Conservation (phyloP, 2,888 invertebrate genomes). For the Brenthis daphne region DNA sequence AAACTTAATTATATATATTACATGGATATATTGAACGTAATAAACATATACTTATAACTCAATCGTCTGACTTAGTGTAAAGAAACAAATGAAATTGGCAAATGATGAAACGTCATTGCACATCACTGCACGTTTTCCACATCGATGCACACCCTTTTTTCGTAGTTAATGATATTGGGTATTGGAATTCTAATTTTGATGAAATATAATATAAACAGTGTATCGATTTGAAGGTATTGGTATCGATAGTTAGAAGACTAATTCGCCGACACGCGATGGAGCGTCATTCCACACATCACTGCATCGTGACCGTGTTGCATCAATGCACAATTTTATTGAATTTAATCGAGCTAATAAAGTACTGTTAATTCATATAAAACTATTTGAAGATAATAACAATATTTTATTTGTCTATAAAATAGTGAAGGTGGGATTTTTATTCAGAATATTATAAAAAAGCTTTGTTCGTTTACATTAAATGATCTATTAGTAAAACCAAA, state of each 20-base stretch:
- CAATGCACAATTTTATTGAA: conserved; percentile 57
- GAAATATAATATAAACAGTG: conserved; percentile 7
- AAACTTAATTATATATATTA: too few species aligned
- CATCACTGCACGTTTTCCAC: conserved; percentile 9
- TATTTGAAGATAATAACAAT: neutral
- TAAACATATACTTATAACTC: neutral
- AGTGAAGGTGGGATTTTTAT: too few species aligned
- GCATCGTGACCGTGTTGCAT: conserved; percentile 57
- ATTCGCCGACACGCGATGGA: conserved; percentile 57
- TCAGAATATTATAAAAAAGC: too few species aligned
- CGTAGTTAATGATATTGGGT: conserved; percentile 9
- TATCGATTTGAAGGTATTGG: conserved; percentile 1
- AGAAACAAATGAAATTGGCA: conserved; percentile 14
- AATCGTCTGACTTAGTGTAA: conserved; percentile 8
- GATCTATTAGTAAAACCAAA: too few species aligned
- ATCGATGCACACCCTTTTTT: conserved; percentile 23
- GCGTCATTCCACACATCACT: conserved; percentile 60
- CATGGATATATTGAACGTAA: too few species aligned
- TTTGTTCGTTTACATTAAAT: too few species aligned
- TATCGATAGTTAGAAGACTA: conserved; percentile 52
- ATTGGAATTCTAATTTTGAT: conserved; percentile 17
- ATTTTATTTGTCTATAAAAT: neutral
- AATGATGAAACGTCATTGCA: conserved; percentile 21
- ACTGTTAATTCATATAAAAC: neutral
- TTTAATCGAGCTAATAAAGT: conserved; percentile 24